Percentiles rank a stretch among this genome's conserved stretches.
Evolutionary conservation across 1,140 invertebrate genomes (phyloP).

Genomic region (Drosophila pandora): DNA sequence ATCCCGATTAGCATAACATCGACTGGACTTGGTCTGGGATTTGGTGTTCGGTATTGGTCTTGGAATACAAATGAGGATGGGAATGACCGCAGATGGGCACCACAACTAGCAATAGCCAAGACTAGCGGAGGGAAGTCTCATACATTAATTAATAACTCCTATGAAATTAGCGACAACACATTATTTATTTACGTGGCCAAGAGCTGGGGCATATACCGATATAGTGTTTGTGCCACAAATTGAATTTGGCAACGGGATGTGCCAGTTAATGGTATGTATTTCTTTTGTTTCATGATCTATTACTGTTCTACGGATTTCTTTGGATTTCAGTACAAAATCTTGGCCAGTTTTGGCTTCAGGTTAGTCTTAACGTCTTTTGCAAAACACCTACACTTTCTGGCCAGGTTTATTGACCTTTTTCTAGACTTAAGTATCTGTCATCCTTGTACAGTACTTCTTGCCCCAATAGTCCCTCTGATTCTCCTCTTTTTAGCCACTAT

Average conservation of each 20-base stretch:
- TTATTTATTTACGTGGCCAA: constrained; percentile 56
- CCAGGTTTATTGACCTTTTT: constrained; percentile 30
- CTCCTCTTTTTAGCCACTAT: neutral
- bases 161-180: constrained; percentile 65
- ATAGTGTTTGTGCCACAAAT: constrained; percentile 23
- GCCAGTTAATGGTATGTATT: constrained; percentile 5
- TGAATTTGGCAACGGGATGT: constrained; percentile 28
- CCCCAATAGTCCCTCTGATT: neutral
- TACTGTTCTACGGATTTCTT: constrained; percentile 11
- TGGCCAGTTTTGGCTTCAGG: neutral
- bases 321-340: neutral
- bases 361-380: neutral
- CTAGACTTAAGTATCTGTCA: neutral
- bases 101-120: constrained; percentile 10
- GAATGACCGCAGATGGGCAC: constrained; percentile 62
- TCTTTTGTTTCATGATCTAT: constrained; percentile 42
- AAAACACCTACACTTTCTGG: constrained; percentile 12
- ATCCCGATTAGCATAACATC: constrained; percentile 73
- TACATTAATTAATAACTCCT: constrained; percentile 79
- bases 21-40: constrained; percentile 54
- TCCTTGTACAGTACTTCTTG: neutral
- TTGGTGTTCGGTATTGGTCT: neutral
- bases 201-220: neutral
- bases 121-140: constrained; percentile 15
- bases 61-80: constrained; percentile 53